phyloP scores from a whole-genome alignment of 2,888 invertebrate genomes.

The Timema podura region DNA sequence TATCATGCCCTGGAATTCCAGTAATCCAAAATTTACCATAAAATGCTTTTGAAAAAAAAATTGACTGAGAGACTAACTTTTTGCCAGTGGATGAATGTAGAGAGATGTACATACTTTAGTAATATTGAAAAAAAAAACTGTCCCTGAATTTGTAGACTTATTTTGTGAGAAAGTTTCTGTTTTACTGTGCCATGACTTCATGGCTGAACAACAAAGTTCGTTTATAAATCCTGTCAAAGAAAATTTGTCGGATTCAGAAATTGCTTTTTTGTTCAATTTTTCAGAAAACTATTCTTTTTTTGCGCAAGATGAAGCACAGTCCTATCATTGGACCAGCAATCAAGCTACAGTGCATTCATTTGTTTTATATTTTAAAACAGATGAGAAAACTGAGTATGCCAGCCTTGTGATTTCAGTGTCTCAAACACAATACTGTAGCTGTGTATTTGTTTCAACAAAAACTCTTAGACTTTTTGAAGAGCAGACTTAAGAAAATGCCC shows the following conservation, averaged over 20 bases:
- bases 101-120: neutral
- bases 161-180: neutral
- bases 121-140: neutral
- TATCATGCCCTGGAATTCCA: constrained; percentile 2
- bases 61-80: neutral
- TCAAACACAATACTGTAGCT: constrained; percentile 5
- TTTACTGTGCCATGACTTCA: neutral
- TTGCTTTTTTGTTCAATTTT: neutral
- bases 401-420: neutral
- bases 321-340: neutral
- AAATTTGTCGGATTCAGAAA: constrained; percentile 1
- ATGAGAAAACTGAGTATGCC: neutral
- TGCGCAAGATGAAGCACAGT: neutral
- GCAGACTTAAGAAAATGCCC: too few species aligned
- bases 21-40: neutral
- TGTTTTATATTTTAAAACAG: constrained; percentile 1
- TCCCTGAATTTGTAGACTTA: constrained; percentile 1
- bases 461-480: neutral
- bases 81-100: neutral
- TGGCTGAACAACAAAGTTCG: neutral
- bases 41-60: neutral
- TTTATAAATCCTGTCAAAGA: constrained; percentile 1
- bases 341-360: neutral
- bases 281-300: constrained; percentile 1
- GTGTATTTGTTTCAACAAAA: constrained; percentile 14